A percentile compares a stretch with the other conserved stretches of the same genome.
These are phyloP conservation scores for Prietella phreatophila DNA, from an alignment of 2,113 vertebrate genomes.

Conservation along the genomic window DNA sequence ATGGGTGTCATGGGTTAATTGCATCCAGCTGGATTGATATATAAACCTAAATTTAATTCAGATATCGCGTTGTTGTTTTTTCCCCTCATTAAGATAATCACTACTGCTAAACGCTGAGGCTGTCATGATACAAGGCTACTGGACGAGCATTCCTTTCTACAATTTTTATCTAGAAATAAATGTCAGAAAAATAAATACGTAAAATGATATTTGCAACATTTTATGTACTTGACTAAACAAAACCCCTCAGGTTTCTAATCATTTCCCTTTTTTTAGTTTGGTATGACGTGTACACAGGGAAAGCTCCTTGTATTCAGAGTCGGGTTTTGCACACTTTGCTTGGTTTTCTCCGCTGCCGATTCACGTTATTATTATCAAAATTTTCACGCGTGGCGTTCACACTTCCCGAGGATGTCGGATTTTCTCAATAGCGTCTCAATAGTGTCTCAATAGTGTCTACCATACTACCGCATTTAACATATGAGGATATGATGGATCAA, in stretches of 20 bases:
- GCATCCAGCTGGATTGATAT: not conserved
- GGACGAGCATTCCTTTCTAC: not conserved
- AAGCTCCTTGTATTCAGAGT: not conserved
- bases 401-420: not conserved
- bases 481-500: not conserved
- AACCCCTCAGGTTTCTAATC: not conserved
- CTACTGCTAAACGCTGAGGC: not conserved
- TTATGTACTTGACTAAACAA: not conserved
- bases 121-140: not conserved
- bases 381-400: too few species aligned
- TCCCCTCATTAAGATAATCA: not conserved
- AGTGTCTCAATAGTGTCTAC: not conserved
- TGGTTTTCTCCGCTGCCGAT: not conserved
- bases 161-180: not conserved
- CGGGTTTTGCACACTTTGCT: not conserved
- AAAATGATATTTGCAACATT: not conserved
- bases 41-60: not conserved
- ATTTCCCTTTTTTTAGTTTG: not conserved
- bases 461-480: not conserved
- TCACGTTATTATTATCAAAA: not conserved
- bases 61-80: not conserved
- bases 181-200: not conserved
- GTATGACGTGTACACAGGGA: not conserved
- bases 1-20: conserved; percentile 8
- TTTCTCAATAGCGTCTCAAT: not conserved